These are phyloP conservation scores for Drosophila eugracilis DNA, from an alignment of 1,140 invertebrate species.

Conservation along the genomic window DNA sequence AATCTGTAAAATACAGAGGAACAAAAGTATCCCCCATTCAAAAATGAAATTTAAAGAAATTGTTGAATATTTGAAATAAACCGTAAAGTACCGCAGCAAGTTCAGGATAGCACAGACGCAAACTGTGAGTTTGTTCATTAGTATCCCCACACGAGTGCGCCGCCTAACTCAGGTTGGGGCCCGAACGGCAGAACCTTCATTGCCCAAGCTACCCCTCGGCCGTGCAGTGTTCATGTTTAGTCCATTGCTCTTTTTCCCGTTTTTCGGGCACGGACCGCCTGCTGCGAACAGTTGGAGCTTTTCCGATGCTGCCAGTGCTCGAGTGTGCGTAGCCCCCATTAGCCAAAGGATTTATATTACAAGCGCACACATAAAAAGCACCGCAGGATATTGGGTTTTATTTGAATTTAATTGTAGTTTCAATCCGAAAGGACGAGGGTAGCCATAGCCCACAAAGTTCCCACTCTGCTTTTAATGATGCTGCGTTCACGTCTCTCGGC, in stretches of 20 bases:
- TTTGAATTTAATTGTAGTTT: slow-evolving; percentile 83
- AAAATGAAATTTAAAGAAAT: too few relatives aligned
- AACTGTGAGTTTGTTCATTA: slow-evolving; percentile 65
- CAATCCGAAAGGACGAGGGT: slow-evolving; percentile 56
- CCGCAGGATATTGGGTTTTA: slow-evolving; percentile 83
- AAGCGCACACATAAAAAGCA: slow-evolving; percentile 77
- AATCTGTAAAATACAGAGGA: too few relatives aligned
- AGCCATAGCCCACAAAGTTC: slow-evolving; percentile 2
- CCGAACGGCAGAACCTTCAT: neutral
- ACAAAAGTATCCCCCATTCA: too few relatives aligned
- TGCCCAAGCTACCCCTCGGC: slow-evolving; percentile 10
- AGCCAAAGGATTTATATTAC: slow-evolving; percentile 80
- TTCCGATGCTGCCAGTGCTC: slow-evolving; percentile 43
- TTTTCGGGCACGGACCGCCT: slow-evolving; percentile 44
- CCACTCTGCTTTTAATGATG: neutral
- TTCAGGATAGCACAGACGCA: too few relatives aligned
- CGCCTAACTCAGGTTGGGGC: slow-evolving; percentile 55
- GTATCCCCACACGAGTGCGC: slow-evolving; percentile 53
- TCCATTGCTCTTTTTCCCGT: slow-evolving; percentile 47
- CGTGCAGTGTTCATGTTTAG: slow-evolving; percentile 64
- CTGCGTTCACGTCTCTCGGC: slow-evolving; percentile 3
- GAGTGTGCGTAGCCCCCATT: slow-evolving; percentile 59
- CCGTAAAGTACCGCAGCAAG: too few relatives aligned
- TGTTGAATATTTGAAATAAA: too few relatives aligned
- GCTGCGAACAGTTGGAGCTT: slow-evolving; percentile 68